Base-by-base conservation (phyloP, 2,797 vertebrate species). In the Todus mexicanus region DNA sequence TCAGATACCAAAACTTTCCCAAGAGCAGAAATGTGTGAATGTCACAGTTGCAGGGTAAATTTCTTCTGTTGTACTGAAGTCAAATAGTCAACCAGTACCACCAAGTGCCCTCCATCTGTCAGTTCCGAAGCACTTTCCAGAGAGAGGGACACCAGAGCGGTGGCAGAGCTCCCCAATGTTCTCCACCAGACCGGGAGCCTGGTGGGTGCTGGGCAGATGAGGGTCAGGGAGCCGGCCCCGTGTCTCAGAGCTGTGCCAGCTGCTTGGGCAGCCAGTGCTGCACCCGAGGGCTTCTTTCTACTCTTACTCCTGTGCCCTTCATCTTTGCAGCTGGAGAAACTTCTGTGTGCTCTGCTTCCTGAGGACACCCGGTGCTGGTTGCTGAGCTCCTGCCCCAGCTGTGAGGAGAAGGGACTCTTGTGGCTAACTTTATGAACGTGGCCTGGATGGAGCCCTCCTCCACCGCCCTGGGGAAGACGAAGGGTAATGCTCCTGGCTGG, bases 401-500 rank as follows among this genome's bases (percentile, higher is more conserved):
- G 0, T 12, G 13, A 79, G 74, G 25, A 92, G 37, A 84, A 16
- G 35, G 57, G 20, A 81, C 57, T 20, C 0, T 50, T 86, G 42
- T 0, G 0, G 12, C 61, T 87, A 87, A 11, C 65, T 93, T 75
- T 83, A 95, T 94, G 93, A 5, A 35, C 3, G 6, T 84, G 76
- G 80, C 70, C 66, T 43, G 53, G 57, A 95, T 94, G 95, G 93
- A 94, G 84, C 65, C 75, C 66, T 57, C 93, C 38, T 92, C 78
- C 63, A 95, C 84, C 4, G 50, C 95, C 66, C 79, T 96, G 91
- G 93, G 91, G 69, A 96, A 95, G 84, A 93, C 93, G 0, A 96
- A 94, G 47, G 94, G 93, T 96, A 95, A 96, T 25, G 48, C 33
- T 93, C 35, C 74, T 35, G 63, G 15, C 5, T 54, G 56, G 11